Evolutionary conservation across 2,888 invertebrate species (phyloP), one percentile per base, ranked within the genome.

Genomic region (Acleris sparsana): DNA sequence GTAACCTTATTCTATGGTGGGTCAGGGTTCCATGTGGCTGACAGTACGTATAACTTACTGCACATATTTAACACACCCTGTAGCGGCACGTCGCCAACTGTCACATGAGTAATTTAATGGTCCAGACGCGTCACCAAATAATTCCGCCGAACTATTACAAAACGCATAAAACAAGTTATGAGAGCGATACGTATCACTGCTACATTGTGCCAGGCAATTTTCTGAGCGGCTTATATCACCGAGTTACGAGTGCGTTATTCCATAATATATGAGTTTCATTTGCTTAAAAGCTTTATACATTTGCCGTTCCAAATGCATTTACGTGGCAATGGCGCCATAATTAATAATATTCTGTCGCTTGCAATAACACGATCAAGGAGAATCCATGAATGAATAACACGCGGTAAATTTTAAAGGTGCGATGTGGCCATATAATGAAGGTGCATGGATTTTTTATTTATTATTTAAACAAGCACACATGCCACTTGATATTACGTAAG

Each of bases 271-370:
- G 86, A 78, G 74, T 87, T 89, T 91, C 89, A 91, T 91, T 91
- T 89, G 83, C 85, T 87, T 91, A 90, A 91, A 91, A 91, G 91
- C 90, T 86, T 88, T 84, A 84, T 88, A 85, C 82, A 83, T 85
- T 89, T 84, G 82, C 80, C 79, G 78, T 80, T 80, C 80, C 80
- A 79, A 86, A 85, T 79, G 82, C 83, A 81, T 83, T 87, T 84
- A 76, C 80, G 80, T 79, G 75, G 80, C 79, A 77, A 78, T 76
- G 81, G 76, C 72, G 80, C 83, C 80, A 84, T 85, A 84, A 86
- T 88, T 87, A 85, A 86, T 88, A 84, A 86, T 83, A 84, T 83
- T 75, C 78, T 76, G 81, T 80, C 82, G 81, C 75, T 69, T 77
- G 75, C 78, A 77, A 83, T 84, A 80, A 81, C 76, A 78, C 79